phyloP scores from a whole-genome alignment of 2,797 vertebrate species.

The Erpetoichthys calabaricus region DNA sequence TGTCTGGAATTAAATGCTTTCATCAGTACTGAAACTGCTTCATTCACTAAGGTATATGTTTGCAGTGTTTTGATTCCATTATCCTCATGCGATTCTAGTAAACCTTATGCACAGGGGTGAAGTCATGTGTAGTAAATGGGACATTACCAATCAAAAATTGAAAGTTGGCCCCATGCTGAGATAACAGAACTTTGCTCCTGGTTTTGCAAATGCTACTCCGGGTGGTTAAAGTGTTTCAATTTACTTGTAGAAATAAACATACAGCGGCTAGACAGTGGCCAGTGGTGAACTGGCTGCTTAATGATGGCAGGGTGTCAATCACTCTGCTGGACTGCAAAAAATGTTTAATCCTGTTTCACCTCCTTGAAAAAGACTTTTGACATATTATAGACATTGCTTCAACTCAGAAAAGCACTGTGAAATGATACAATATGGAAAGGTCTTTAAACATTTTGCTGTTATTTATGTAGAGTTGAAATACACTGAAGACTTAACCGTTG shows the following conservation, averaged over 20 bases:
- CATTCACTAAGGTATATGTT: not conserved
- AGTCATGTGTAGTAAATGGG: conserved; percentile 6
- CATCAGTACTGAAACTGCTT: not conserved
- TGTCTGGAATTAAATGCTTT: not conserved
- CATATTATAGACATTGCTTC: too few relatives aligned
- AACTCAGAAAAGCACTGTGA: too few relatives aligned
- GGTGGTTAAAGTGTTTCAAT: conserved; percentile 4
- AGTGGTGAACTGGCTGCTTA: too few relatives aligned
- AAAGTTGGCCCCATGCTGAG: conserved; percentile 4
- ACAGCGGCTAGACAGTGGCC: not conserved
- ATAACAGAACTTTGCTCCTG: conserved; percentile 4
- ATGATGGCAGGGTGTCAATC: too few relatives aligned
- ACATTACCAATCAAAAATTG: conserved; percentile 3
- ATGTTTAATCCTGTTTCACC: too few relatives aligned
- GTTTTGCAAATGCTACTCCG: conserved; percentile 4
- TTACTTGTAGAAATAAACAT: not conserved
- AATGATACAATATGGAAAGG: too few relatives aligned
- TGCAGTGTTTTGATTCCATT: not conserved
- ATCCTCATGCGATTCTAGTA: not conserved
- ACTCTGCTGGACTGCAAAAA: too few relatives aligned
- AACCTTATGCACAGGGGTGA: conserved; percentile 1
- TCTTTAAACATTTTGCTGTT: too few relatives aligned
- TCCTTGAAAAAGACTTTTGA: too few relatives aligned
- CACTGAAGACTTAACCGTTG: too few relatives aligned
- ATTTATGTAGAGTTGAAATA: too few relatives aligned